Conservation (phyloP, 2,888 invertebrate species). For the Sarcophaga caerulescens region DNA sequence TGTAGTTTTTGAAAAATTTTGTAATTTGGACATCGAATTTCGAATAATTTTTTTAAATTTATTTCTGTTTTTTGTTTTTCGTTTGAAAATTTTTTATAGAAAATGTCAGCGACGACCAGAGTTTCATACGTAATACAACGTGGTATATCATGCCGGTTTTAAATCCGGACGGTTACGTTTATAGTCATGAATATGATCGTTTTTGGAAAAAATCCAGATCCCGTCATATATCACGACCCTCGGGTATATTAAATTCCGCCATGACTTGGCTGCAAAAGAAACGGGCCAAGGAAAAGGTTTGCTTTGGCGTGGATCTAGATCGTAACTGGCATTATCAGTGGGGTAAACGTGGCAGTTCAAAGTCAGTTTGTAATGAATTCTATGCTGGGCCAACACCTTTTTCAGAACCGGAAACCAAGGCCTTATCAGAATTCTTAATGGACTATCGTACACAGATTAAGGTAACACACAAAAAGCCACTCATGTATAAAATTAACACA, state of each 20-base stretch:
- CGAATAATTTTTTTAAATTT: not conserved
- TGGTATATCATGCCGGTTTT: conserved; percentile 89
- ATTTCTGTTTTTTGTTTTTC: not conserved
- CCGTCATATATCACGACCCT: conserved; percentile 79
- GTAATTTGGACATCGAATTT: not conserved
- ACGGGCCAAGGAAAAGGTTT: conserved; percentile 78
- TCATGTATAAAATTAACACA: too few species aligned
- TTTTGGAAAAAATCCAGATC: conserved; percentile 91
- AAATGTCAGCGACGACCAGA: conserved; percentile 71
- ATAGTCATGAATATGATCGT: conserved; percentile 87
- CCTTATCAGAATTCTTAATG: conserved; percentile 84
- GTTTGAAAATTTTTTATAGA: conserved; percentile 67
- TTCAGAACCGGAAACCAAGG: conserved; percentile 89
- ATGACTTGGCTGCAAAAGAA: conserved; percentile 79
- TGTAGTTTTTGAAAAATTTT: not conserved
- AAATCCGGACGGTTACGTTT: conserved; percentile 91
- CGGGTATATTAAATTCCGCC: conserved; percentile 77
- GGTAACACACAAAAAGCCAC: conserved; percentile 80
- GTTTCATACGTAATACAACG: conserved; percentile 77
- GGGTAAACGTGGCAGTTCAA: conserved; percentile 87
- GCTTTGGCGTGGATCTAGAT: conserved; percentile 89
- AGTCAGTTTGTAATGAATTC: conserved; percentile 88
- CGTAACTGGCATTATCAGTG: conserved; percentile 90
- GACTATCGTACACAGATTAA: conserved; percentile 85
- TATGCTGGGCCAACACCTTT: conserved; percentile 88